Conservation (phyloP, 2,113 vertebrate species). For the Uropsilus gracilis region DNA sequence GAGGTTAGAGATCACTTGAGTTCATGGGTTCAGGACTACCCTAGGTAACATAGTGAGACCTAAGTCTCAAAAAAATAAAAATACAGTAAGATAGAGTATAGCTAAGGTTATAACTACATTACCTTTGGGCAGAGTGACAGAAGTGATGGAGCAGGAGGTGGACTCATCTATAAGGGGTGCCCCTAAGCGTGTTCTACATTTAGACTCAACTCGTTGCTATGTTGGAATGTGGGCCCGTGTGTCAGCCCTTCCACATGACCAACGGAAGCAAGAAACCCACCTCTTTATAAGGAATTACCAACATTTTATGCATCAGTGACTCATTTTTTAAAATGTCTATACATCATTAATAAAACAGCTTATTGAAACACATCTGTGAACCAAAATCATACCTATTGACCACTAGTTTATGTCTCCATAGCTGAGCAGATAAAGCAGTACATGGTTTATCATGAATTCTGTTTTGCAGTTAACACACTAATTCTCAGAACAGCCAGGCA, state of each 20-base stretch:
- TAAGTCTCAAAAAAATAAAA: too few relatives aligned
- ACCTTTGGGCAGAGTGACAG: neutral
- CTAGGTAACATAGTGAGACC: too few relatives aligned
- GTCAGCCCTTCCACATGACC: neutral
- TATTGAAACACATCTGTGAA: neutral
- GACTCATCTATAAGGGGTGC: neutral
- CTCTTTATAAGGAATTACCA: neutral
- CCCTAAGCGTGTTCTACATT: accelerated
- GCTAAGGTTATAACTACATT: neutral
- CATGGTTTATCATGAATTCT: neutral
- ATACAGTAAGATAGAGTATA: too few relatives aligned
- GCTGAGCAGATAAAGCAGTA: neutral
- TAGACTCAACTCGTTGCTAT: neutral
- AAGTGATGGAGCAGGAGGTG: neutral
- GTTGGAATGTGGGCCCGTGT: neutral
- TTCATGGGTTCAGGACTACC: too few relatives aligned
- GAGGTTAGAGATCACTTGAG: too few relatives aligned
- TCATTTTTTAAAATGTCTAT: neutral
- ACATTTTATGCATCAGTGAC: neutral
- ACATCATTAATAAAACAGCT: neutral
- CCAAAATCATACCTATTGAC: too few relatives aligned
- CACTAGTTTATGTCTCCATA: neutral
- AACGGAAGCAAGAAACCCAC: neutral
- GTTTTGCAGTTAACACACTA: neutral
- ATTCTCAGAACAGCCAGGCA: neutral